Conservation (phyloP, 2,113 vertebrate species). For the Myiozetetes cayanensis region DNA sequence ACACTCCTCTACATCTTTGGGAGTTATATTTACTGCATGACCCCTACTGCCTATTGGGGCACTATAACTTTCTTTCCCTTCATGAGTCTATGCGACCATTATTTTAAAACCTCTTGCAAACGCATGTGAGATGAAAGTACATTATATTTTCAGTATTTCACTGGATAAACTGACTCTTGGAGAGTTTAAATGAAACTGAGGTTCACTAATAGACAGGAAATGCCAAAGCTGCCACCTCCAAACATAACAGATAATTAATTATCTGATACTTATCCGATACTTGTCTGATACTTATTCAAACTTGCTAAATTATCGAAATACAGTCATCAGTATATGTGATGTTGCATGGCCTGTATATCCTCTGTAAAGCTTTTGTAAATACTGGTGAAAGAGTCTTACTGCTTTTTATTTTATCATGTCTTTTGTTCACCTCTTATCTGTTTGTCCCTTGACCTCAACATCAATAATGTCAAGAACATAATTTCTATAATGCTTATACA, state of each 20-base stretch:
- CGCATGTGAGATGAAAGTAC: neutral
- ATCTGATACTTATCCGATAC: accelerated
- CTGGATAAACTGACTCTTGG: neutral
- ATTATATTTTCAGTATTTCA: neutral
- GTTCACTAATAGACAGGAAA: neutral
- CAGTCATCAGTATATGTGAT: neutral
- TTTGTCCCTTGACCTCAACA: neutral
- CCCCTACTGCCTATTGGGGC: neutral
- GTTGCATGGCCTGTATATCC: neutral
- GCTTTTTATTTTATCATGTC: neutral
- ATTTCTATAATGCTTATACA: neutral
- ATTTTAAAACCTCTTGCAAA: neutral
- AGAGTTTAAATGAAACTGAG: neutral
- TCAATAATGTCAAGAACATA: neutral
- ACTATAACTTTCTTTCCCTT: neutral
- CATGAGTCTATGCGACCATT: neutral
- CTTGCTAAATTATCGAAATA: neutral
- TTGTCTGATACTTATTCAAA: neutral
- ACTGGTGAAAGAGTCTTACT: neutral
- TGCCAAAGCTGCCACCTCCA: neutral
- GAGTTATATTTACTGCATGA: neutral
- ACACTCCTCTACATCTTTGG: neutral
- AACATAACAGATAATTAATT: neutral
- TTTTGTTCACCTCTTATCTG: neutral
- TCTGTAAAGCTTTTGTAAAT: neutral